phyloP scores from a whole-genome alignment of 2,888 invertebrate genomes.

The Darwinula stevensoni region DNA sequence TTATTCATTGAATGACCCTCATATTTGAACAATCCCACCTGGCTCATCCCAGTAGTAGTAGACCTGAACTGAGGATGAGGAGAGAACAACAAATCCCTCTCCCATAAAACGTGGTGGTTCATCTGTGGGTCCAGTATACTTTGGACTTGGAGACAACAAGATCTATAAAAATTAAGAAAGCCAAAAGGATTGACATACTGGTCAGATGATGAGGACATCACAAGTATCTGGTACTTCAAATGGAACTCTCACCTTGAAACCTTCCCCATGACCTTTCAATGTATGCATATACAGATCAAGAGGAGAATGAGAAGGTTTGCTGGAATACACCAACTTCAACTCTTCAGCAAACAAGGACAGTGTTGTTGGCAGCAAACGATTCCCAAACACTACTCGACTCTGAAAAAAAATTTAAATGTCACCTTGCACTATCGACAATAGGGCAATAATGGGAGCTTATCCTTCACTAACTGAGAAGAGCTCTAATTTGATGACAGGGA shows the following conservation, averaged over 20 bases:
- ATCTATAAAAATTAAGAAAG: constrained; percentile 20
- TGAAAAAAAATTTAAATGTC: no score
- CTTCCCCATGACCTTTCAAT: constrained; percentile 74
- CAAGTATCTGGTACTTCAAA: neutral
- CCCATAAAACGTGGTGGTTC: constrained; percentile 94
- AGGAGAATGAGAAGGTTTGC: constrained; percentile 73
- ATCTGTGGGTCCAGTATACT: constrained; percentile 70
- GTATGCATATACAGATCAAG: constrained; percentile 88
- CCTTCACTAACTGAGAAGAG: constrained; percentile 32
- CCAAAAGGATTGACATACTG: neutral
- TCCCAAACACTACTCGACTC: constrained; percentile 82
- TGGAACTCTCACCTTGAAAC: constrained; percentile 30
- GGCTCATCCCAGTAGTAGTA: constrained; percentile 96
- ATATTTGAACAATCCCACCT: no score
- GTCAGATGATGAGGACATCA: neutral
- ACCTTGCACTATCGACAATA: no score
- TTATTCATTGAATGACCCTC: constrained; percentile 3
- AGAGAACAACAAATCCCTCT: constrained; percentile 87
- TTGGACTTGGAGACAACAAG: constrained; percentile 80
- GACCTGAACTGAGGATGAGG: constrained; percentile 72
- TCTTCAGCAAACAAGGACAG: constrained; percentile 64
- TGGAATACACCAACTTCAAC: constrained; percentile 74
- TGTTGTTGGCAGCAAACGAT: constrained; percentile 72
- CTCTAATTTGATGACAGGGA: constrained; percentile 85
- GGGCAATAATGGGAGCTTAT: neutral